Evolutionary conservation across 2,797 vertebrate genomes (phyloP), one percentile per base, ranked within the genome.

Genomic region (Gymnothorax javanicus): DNA sequence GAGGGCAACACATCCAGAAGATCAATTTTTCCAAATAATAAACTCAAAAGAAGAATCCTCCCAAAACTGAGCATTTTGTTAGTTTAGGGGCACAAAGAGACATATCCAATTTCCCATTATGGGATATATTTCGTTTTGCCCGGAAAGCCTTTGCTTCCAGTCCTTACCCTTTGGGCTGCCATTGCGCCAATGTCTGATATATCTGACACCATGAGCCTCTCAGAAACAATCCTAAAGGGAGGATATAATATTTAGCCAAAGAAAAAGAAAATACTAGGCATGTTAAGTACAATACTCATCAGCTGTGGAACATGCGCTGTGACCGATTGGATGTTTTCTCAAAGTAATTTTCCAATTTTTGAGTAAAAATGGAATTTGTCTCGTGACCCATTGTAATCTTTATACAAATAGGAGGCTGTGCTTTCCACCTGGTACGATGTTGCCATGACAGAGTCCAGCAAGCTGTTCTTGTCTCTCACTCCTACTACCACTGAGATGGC

Each of bases 401-500:
- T 82, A 85, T 85, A 85, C 71, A 82, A 85, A 64, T 58, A 85
- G 33, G 27, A 13, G 25, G 79, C n/a, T 27, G 58, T 50, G 33
- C 69, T 50, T 56, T 82, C 69, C 54, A 11, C 59, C 54, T 77
- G 71, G 77, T 54, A 75, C 12, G 54, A 58, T 75, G 54, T 12
- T 13, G 25, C 84, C 50, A 75, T 73, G n/a, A 27, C 33, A n/a
- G 62, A 59, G 43, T 56, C 27, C 87, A 85, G 52, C 77, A 25
- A 54, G 27, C 84, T 67, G 27, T 59, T 54, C 27, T 50, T 69
- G 60, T 85, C 83, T 50, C 50, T 87, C 87, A 87, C 56, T 84
- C 33, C 71, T 67, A 73, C 71, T 59, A 58, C 85, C 50, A 59
- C 59, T 25, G 71, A 8, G 71, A 86, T 59, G 56, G 52, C 25